Conservation (phyloP, 2,797 vertebrate species). For the Petrocephalus schoutedeni region DNA sequence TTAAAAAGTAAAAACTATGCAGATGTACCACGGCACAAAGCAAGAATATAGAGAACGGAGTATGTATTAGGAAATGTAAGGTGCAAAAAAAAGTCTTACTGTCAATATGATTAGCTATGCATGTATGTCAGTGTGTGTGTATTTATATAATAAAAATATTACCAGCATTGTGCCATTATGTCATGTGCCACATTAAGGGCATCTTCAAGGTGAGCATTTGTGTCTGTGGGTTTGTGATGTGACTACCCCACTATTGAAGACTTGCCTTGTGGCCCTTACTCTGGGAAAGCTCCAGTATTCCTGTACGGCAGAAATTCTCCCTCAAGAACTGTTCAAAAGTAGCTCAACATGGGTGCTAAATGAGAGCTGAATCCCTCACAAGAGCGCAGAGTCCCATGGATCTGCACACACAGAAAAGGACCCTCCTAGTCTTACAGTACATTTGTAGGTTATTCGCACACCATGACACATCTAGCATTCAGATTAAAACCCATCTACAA, state of each 20-base stretch:
- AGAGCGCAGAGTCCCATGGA: not conserved
- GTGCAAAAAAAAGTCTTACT: not conserved
- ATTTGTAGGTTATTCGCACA: not conserved
- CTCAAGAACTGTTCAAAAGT: not conserved
- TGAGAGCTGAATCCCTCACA: not conserved
- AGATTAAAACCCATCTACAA: not conserved
- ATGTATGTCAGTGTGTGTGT: not conserved
- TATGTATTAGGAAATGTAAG: not conserved
- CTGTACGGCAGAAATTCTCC: not conserved
- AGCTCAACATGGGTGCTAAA: not conserved
- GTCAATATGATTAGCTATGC: not conserved
- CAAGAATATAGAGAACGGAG: not conserved
- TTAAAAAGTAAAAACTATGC: not conserved
- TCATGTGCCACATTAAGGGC: not conserved
- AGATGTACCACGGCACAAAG: not conserved
- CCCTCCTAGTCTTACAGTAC: not conserved
- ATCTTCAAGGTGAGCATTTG: not conserved
- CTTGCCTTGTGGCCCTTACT: not conserved
- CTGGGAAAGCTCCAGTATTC: not conserved
- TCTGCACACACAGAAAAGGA: not conserved
- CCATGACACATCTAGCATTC: not conserved
- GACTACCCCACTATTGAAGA: not conserved
- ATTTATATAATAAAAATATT: not conserved
- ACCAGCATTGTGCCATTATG: not conserved
- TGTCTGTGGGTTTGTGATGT: not conserved